Evolutionary conservation across 2,888 invertebrate species (phyloP).

Genomic region (Phalera bucephala): DNA sequence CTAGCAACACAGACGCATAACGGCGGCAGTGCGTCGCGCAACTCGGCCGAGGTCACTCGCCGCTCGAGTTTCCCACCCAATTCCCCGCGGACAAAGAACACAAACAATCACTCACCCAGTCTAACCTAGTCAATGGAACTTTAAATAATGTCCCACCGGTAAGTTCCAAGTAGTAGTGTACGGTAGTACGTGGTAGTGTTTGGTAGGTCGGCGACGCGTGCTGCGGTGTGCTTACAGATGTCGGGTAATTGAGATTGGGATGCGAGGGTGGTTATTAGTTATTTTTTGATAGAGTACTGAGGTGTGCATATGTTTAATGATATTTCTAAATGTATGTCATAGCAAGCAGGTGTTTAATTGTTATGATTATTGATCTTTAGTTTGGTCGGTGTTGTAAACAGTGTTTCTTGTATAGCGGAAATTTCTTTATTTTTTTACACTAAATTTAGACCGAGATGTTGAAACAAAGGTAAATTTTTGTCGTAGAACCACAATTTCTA

Average conservation of each 20-base stretch:
- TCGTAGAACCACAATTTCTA: too few relatives aligned
- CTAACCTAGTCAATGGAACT: neutral
- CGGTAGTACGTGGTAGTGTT: too few relatives aligned
- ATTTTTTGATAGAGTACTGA: neutral
- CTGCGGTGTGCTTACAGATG: neutral
- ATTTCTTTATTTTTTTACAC: too few relatives aligned
- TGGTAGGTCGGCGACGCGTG: neutral
- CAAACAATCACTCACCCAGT: neutral
- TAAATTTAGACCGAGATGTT: too few relatives aligned
- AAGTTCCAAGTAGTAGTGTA: neutral
- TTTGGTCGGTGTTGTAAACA: too few relatives aligned
- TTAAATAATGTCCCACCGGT: neutral
- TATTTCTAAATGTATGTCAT: too few relatives aligned
- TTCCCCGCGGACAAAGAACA: slow-evolving; percentile 15
- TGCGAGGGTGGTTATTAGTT: neutral
- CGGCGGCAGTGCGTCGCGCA: slow-evolving; percentile 50
- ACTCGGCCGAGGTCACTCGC: slow-evolving; percentile 25
- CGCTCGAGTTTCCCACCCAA: slow-evolving; percentile 27
- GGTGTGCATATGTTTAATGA: too few relatives aligned
- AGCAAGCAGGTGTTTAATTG: too few relatives aligned
- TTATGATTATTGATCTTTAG: too few relatives aligned
- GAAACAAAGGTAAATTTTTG: too few relatives aligned
- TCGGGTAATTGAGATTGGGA: neutral
- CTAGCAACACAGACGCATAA: slow-evolving; percentile 15
- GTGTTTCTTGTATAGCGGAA: too few relatives aligned